Conservation (phyloP, 2,113 vertebrate genomes). For the Ophthalmolycus amberensis region DNA sequence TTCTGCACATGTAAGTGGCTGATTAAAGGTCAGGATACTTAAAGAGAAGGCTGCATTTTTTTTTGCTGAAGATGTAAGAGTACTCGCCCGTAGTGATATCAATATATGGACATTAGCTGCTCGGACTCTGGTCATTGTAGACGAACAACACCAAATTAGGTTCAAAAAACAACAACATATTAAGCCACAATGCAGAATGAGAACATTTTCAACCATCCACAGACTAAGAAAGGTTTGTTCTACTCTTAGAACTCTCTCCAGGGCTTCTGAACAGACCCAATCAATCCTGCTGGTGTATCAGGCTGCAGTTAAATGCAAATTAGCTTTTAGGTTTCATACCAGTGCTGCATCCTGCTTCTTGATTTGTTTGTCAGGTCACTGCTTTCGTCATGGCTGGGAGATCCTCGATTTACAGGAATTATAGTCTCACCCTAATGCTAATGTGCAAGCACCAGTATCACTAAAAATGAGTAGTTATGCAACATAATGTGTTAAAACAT, state of each 20-base stretch:
- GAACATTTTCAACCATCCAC: neutral
- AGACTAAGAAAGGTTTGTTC: neutral
- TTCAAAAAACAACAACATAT: neutral
- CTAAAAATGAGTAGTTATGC: neutral
- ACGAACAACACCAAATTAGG: neutral
- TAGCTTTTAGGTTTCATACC: slow-evolving; percentile 1
- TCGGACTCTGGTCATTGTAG: neutral
- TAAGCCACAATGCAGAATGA: neutral
- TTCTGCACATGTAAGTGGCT: neutral
- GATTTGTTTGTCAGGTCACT: slow-evolving; percentile 13
- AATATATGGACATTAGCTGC: slow-evolving; percentile 11
- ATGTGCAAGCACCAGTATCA: slow-evolving; percentile 4
- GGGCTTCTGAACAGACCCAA: neutral
- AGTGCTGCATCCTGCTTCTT: neutral
- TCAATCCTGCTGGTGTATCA: neutral
- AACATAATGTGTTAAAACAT: neutral
- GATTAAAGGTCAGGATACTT: slow-evolving; percentile 8
- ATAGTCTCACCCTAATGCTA: slow-evolving; percentile 9
- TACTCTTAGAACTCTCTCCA: neutral
- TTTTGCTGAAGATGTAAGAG: neutral
- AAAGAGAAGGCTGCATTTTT: neutral
- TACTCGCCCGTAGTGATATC: neutral
- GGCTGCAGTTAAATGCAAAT: slow-evolving; percentile 16
- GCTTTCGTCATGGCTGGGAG: neutral
- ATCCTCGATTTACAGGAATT: slow-evolving; percentile 18